Percentiles rank a stretch among this genome's conserved stretches.
Evolutionary conservation across 1,140 invertebrate species (phyloP).

Genomic region (Dreissena polymorpha): DNA sequence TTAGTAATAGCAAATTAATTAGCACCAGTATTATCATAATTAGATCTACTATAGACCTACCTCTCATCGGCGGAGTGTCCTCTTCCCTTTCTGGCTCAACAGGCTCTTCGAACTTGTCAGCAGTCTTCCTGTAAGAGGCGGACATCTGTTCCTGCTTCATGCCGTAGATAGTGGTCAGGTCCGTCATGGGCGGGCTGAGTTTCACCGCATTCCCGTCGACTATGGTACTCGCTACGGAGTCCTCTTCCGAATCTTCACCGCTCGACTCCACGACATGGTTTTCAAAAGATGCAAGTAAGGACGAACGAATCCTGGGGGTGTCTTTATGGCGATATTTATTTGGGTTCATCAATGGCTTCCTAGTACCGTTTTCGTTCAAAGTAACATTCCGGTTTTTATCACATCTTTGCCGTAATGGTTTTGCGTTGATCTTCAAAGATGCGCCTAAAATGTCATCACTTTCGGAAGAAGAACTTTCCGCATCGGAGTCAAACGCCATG

Average conservation of each 20-base stretch:
- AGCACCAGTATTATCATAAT: too few species aligned
- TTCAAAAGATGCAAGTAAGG: conserved; percentile 20
- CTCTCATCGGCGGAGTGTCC: too few species aligned
- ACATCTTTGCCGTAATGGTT: too few species aligned
- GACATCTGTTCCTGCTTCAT: conserved; percentile 57
- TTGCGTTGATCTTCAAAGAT: background rate
- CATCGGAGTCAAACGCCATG: background rate
- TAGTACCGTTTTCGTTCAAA: background rate
- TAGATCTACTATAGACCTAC: too few species aligned
- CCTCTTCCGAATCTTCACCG: conserved; percentile 45
- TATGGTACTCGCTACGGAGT: conserved; percentile 18
- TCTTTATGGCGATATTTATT: background rate
- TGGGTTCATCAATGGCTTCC: background rate
- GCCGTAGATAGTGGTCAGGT: conserved; percentile 45
- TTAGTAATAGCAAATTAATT: too few species aligned
- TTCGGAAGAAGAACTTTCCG: conserved; percentile 3
- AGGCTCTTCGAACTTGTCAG: background rate
- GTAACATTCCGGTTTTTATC: background rate
- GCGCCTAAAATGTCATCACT: conserved; percentile 15
- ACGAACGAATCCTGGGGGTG: conserved; percentile 8
- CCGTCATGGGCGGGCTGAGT: background rate
- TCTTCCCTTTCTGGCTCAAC: background rate
- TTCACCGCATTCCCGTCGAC: conserved; percentile 14
- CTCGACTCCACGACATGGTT: conserved; percentile 28
- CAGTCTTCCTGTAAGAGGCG: conserved; percentile 49